phyloP scores from a whole-genome alignment of 2,888 invertebrate genomes.

The Coleophora flavipennella region DNA sequence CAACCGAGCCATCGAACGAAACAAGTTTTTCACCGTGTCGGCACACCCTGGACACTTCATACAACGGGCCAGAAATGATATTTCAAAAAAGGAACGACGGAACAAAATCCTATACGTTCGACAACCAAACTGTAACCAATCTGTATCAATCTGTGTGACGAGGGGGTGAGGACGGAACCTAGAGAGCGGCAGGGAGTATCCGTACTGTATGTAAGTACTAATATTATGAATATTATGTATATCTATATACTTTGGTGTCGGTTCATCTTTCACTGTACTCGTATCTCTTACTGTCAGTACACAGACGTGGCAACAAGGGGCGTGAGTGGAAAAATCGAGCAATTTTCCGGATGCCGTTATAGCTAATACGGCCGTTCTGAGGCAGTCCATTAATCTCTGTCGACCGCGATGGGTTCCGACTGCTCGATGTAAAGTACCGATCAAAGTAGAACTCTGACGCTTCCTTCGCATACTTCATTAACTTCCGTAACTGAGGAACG shows the following conservation, averaged over 20 bases:
- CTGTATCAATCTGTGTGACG: too few species aligned
- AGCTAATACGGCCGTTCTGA: conserved; percentile 59
- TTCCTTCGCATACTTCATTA: conserved; percentile 36
- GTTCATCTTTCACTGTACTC: conserved; percentile 34
- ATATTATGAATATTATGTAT: too few species aligned
- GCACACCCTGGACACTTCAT: too few species aligned
- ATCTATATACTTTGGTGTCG: too few species aligned
- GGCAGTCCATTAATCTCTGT: conserved; percentile 63
- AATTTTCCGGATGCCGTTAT: conserved; percentile 66
- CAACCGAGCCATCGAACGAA: neutral
- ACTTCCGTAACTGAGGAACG: conserved; percentile 19
- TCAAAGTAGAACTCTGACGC: conserved; percentile 34
- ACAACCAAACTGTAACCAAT: too few species aligned
- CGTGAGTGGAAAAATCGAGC: conserved; percentile 58
- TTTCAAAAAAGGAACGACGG: too few species aligned
- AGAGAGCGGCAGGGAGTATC: too few species aligned
- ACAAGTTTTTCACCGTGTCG: conserved; percentile 5
- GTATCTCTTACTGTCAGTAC: conserved; percentile 47
- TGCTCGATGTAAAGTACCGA: conserved; percentile 49
- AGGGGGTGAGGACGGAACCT: too few species aligned
- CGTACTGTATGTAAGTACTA: too few species aligned
- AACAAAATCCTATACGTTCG: too few species aligned
- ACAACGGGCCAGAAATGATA: too few species aligned
- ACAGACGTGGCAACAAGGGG: conserved; percentile 49
- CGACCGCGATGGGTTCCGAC: conserved; percentile 52